phyloP scores from a whole-genome alignment of 2,888 invertebrate species.

The Tortrix viridana region DNA sequence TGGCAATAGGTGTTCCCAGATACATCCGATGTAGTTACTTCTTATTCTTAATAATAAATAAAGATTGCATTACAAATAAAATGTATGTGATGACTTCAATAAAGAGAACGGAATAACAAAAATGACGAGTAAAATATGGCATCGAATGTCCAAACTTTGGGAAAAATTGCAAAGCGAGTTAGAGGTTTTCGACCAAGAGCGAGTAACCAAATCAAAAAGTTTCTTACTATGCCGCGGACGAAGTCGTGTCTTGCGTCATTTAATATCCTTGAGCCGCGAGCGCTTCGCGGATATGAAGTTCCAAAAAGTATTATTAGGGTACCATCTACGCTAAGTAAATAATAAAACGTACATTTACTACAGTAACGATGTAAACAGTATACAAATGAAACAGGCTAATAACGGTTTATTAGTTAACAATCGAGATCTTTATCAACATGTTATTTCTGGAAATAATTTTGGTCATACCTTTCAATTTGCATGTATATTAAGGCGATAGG shows the following conservation, averaged over 20 bases:
- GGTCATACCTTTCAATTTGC: constrained; percentile 8
- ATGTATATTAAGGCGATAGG: constrained; percentile 1
- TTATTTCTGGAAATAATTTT: constrained; percentile 4
- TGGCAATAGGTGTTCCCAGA: constrained; percentile 2
- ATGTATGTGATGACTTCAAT: background rate
- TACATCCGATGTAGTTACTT: constrained; percentile 6
- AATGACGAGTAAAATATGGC: constrained; percentile 15
- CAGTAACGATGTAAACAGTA: too few species aligned
- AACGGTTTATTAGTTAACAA: background rate
- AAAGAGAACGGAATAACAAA: constrained; percentile 2
- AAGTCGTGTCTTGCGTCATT: constrained; percentile 13
- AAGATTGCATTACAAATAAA: constrained; percentile 5
- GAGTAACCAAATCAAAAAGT: constrained; percentile 37
- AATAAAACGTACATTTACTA: too few species aligned
- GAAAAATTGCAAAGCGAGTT: constrained; percentile 22
- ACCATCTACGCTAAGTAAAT: too few species aligned
- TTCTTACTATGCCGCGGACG: constrained; percentile 14
- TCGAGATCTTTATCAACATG: constrained; percentile 2
- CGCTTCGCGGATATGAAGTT: background rate
- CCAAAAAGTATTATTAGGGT: too few species aligned
- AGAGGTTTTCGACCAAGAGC: constrained; percentile 9
- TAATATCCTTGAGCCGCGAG: background rate
- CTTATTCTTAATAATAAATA: too few species aligned
- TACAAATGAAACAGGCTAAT: too few species aligned
- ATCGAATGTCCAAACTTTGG: constrained; percentile 18